A percentile compares a stretch with the other conserved stretches of the same genome.
Conservation (phyloP, 1,140 invertebrate species). For the Zaprionus inermis region DNA sequence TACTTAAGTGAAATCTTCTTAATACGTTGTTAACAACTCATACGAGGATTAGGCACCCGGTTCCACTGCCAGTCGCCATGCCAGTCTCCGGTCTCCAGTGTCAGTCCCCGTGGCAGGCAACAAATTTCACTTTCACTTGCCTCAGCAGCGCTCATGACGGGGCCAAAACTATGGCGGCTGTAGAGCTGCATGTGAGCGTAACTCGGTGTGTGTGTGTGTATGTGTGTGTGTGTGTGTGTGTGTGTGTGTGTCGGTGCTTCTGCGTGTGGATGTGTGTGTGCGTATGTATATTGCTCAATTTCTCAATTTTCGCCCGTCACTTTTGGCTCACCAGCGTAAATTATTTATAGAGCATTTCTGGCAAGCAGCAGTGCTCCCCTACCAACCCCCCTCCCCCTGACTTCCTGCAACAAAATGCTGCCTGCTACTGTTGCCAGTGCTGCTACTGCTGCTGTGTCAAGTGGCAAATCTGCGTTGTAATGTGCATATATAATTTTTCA, state of each 20-base stretch:
- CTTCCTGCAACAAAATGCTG: slow-evolving; percentile 26
- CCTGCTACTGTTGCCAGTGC: slow-evolving; percentile 5
- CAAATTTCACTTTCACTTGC: slow-evolving; percentile 6
- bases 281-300: slow-evolving; percentile 21
- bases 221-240: neutral
- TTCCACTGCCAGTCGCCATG: no score
- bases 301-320: slow-evolving; percentile 33
- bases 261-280: neutral
- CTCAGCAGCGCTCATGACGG: slow-evolving; percentile 17
- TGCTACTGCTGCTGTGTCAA: slow-evolving; percentile 42
- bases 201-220: neutral
- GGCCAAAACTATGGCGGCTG: slow-evolving; percentile 25
- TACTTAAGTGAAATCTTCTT: slow-evolving; percentile 75
- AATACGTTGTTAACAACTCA: slow-evolving; percentile 78
- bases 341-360: slow-evolving; percentile 48
- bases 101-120: neutral
- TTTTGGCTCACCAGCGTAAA: slow-evolving; percentile 35
- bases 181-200: neutral
- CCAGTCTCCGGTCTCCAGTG: no score
- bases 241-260: neutral
- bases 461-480: slow-evolving; percentile 77
- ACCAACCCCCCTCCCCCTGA: neutral
- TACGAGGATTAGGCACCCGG: slow-evolving; percentile 40
- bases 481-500: slow-evolving; percentile 76
- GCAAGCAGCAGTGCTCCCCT: no score